Evolutionary conservation across 2,888 invertebrate species (phyloP).

Genomic region (Seladonia tumulorum): DNA sequence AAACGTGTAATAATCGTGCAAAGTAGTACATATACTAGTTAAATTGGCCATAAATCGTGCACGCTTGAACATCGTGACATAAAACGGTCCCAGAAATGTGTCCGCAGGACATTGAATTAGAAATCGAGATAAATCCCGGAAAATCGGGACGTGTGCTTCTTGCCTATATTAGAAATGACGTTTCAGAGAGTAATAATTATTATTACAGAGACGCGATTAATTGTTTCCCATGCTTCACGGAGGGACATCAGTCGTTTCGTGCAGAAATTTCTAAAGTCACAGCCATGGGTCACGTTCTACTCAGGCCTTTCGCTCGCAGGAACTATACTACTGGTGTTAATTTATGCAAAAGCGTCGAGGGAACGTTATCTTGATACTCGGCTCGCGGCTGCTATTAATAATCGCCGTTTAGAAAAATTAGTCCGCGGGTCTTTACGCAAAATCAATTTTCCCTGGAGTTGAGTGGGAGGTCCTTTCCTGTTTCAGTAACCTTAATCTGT

Average conservation of each 20-base stretch:
- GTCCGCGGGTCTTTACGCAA: not conserved
- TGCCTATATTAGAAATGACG: not conserved
- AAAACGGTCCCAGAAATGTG: not conserved
- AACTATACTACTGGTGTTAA: not conserved
- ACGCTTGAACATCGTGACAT: no score
- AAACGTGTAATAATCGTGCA: no score
- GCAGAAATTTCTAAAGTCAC: constrained; percentile 7
- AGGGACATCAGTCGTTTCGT: not conserved
- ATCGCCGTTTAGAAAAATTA: constrained; percentile 4
- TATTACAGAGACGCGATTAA: not conserved
- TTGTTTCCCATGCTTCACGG: not conserved
- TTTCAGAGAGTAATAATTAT: not conserved
- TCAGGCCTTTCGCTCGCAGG: not conserved
- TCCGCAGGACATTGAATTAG: not conserved
- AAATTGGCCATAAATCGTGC: no score
- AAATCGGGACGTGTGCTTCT: not conserved
- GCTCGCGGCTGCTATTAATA: not conserved
- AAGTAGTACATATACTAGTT: no score
- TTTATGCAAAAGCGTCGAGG: not conserved
- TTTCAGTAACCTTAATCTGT: not conserved
- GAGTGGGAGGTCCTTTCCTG: not conserved
- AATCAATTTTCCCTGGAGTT: not conserved
- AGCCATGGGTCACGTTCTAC: not conserved
- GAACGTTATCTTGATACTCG: not conserved
- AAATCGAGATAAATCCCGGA: not conserved